A percentile compares a stretch with the other conserved stretches of the same genome.
Conservation (phyloP, 1,140 invertebrate species). For the Micrasema longulum region DNA sequence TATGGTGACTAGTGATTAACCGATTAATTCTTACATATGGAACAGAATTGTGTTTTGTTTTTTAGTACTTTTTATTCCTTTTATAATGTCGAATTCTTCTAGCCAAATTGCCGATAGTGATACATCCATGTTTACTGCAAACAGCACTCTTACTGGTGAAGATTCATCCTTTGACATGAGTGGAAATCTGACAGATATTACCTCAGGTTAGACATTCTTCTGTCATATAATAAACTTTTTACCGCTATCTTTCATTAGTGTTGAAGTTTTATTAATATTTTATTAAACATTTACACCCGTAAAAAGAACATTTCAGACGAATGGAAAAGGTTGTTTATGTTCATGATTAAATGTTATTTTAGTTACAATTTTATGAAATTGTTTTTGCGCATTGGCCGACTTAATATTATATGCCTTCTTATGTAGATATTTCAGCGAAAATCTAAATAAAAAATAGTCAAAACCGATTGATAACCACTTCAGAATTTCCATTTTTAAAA, state of each 20-base stretch:
- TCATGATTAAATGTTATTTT: too few species aligned
- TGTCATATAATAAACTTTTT: too few species aligned
- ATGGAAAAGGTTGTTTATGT: too few species aligned
- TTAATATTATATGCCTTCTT: too few species aligned
- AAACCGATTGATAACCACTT: too few species aligned
- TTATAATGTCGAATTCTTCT: conserved; percentile 38
- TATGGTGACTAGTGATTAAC: neutral
- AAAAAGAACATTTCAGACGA: too few species aligned
- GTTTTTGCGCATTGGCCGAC: too few species aligned
- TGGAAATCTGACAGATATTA: conserved; percentile 50
- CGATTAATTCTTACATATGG: conserved; percentile 21
- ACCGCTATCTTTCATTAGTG: neutral
- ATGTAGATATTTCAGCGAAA: too few species aligned
- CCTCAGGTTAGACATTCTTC: conserved; percentile 39
- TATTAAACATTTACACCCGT: too few species aligned
- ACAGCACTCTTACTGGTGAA: conserved; percentile 25
- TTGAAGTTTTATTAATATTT: neutral
- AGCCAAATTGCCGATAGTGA: conserved; percentile 39
- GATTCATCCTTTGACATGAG: conserved; percentile 49
- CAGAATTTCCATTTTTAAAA: too few species aligned
- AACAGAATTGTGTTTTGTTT: conserved; percentile 6
- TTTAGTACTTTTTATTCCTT: neutral
- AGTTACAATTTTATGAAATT: too few species aligned
- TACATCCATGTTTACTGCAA: conserved; percentile 43
- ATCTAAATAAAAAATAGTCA: too few species aligned